phyloP scores from a whole-genome alignment of 2,888 invertebrate species.

The Apodemia duryi region DNA sequence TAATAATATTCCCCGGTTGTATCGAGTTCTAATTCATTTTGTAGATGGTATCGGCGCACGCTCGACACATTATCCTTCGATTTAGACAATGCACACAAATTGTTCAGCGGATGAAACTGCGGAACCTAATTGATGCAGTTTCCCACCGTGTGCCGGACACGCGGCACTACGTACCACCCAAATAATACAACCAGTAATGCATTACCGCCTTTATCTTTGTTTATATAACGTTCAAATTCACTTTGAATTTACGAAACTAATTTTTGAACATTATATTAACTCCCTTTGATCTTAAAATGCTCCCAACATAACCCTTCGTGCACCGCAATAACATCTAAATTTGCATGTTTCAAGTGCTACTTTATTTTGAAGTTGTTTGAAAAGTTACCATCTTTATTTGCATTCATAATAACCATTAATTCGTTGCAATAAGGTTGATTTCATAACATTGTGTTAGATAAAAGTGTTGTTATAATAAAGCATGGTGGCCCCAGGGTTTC shows the following conservation, averaged over 20 bases:
- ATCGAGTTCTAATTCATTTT: constrained; percentile 3
- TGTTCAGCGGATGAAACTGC: constrained; percentile 60
- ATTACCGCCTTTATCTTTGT: constrained; percentile 31
- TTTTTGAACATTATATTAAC: constrained; percentile 25
- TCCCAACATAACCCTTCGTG: constrained; percentile 18
- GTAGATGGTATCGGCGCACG: constrained; percentile 25
- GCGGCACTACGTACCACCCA: constrained; percentile 53
- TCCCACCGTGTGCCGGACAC: constrained; percentile 69
- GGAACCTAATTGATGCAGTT: constrained; percentile 69
- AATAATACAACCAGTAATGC: constrained; percentile 25
- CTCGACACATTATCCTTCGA: constrained; percentile 43
- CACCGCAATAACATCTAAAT: constrained; percentile 30
- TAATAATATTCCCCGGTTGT: neutral
- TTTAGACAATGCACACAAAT: constrained; percentile 44
- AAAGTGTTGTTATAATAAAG: constrained; percentile 26
- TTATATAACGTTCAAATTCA: constrained; percentile 21
- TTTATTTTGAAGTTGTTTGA: constrained; percentile 18
- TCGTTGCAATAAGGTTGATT: constrained; percentile 29
- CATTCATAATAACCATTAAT: constrained; percentile 26
- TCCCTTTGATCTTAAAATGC: constrained; percentile 31
- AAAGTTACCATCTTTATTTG: constrained; percentile 19
- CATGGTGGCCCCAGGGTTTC: constrained; percentile 44
- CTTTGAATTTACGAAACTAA: constrained; percentile 12
- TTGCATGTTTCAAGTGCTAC: constrained; percentile 16
- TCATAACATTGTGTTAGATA: constrained; percentile 22